Conservation (phyloP, 2,888 invertebrate species). For the Ophion ventricosus region DNA sequence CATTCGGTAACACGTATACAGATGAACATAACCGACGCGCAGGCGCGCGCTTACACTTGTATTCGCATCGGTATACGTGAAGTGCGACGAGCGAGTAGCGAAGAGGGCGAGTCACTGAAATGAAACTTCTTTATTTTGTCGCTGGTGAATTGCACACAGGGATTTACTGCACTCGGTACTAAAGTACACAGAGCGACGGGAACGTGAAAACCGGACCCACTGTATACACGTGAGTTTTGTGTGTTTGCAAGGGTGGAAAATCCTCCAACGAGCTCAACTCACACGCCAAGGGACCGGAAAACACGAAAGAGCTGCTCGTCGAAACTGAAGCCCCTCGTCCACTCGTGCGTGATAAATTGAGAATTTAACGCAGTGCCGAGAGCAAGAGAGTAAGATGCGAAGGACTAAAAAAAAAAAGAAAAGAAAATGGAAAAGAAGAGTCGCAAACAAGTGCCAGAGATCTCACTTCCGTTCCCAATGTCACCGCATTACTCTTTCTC, state of each 20-base stretch:
- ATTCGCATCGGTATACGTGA: conserved; percentile 18
- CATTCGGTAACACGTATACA: conserved; percentile 6
- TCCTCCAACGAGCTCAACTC: conserved; percentile 54
- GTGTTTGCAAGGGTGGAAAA: conserved; percentile 33
- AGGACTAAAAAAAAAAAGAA: conserved; percentile 18
- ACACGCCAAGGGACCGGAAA: conserved; percentile 28
- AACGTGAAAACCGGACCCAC: neutral
- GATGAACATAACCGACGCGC: neutral
- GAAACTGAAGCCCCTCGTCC: conserved; percentile 33
- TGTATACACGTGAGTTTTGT: conserved; percentile 22
- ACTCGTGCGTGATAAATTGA: conserved; percentile 60
- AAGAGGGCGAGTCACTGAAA: conserved; percentile 50
- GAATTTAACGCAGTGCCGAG: conserved; percentile 57
- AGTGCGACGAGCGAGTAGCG: conserved; percentile 44
- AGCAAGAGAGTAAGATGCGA: conserved; percentile 13
- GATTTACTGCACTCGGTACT: conserved; percentile 45
- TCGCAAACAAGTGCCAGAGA: no score
- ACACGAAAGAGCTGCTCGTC: conserved; percentile 44
- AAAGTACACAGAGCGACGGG: conserved; percentile 48
- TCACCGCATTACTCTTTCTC: no score
- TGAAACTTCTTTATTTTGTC: conserved; percentile 58
- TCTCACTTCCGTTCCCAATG: conserved; percentile 1
- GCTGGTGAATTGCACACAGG: conserved; percentile 51
- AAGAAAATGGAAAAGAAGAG: conserved; percentile 22
- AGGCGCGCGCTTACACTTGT: conserved; percentile 15